Percentiles rank a stretch among this genome's conserved stretches.
Conservation (phyloP, 92 coral and sea anemone species). For the Scolanthus callimorphus region DNA sequence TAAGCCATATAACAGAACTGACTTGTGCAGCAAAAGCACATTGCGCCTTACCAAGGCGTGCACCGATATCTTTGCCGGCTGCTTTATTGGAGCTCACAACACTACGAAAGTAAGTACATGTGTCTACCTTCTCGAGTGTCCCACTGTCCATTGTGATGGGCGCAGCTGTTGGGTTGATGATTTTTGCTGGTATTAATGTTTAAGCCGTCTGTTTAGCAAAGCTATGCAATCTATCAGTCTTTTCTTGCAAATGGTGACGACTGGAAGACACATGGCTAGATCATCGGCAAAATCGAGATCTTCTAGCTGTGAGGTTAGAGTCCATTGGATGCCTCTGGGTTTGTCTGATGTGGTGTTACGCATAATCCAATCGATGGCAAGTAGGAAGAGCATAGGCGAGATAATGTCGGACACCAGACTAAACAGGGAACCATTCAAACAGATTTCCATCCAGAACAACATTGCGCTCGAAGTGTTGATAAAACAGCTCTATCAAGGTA, state of each 20-base stretch:
- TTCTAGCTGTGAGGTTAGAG: conserved; percentile 8
- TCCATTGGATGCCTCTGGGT: conserved; percentile 10
- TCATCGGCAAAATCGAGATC: conserved; percentile 6
- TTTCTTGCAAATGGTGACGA: conserved; percentile 9
- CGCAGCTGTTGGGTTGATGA: neutral
- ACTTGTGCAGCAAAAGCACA: conserved; percentile 9
- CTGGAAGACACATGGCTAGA: neutral
- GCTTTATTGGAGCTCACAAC: conserved; percentile 8
- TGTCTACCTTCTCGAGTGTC: too few relatives aligned
- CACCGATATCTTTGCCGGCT: conserved; percentile 15
- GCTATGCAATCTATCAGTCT: neutral
- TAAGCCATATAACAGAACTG: conserved; percentile 14
- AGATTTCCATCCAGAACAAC: too few relatives aligned
- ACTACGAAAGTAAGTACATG: conserved; percentile 10
- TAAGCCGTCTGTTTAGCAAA: conserved; percentile 3
- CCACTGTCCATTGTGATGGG: neutral
- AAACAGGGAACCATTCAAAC: too few relatives aligned
- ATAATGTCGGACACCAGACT: too few relatives aligned
- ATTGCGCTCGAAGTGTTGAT: too few relatives aligned
- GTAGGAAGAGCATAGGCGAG: too few relatives aligned
- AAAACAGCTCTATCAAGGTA: too few relatives aligned
- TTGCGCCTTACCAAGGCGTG: conserved; percentile 12
- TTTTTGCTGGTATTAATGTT: conserved; percentile 1
- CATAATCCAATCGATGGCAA: conserved; percentile 6
- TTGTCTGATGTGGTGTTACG: conserved; percentile 4